Evolutionary conservation across 2,888 invertebrate genomes (phyloP), one percentile per base, ranked within the genome.

Genomic region (Platerodrilus igneus): DNA sequence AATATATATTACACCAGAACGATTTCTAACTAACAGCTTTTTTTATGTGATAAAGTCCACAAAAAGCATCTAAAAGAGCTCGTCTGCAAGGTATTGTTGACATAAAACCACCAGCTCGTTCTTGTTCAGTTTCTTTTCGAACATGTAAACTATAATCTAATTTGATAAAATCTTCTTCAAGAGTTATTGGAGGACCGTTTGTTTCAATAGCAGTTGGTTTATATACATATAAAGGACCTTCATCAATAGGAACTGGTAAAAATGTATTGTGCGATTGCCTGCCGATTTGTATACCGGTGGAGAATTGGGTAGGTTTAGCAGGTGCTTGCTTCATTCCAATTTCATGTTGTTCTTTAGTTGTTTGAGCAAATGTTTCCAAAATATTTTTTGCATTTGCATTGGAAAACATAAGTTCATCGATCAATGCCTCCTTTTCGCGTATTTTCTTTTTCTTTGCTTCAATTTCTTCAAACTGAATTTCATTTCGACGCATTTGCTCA

Each of bases 371-470:
- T 7, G 83, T 83, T 47, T 81, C 84, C 1, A 95, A 71, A 55
- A 95, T 94, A 51, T 84, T 85, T 52, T 85, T 83, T 0, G 95
- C 95, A 64, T 94, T 85, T 6, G 83, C 84, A 51, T 89, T 87
- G 1, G 93, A 91, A 64, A 88, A 89, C 85, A 93, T 94, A 20
- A 97, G 73, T 63, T 96, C 94, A 67, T 96, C 94, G 41, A 97
- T 93, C 3, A 97, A 70, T 0, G 90, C 91, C 64, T 95, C 91
- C 55, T 91, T 92, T 51, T 89, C 86, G 20, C 86, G 77, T 11
- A 86, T 80, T 66, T 91, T 91, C 50, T 84, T 85, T 59, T 81
- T 83, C 57, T 89, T 89, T 1, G 81, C 78, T 64, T 87, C 69
- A 60, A 71, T 59, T 61, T 81, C 73, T 70, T 85, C 66, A 72